Evolutionary conservation across 1,140 invertebrate species (phyloP).

Genomic region (Leptinotarsa undecemlineata): DNA sequence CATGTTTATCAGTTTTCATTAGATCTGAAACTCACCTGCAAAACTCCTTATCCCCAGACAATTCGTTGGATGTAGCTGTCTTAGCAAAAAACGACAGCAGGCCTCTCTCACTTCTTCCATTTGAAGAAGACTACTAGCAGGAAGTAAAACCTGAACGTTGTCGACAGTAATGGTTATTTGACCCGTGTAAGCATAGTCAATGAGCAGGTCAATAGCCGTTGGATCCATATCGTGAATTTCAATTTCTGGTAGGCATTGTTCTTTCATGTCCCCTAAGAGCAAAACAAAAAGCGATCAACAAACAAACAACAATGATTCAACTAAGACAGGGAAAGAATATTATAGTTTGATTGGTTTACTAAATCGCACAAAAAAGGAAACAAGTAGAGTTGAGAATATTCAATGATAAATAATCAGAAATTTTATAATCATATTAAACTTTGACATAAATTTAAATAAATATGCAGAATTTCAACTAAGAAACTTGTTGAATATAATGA

Average conservation of each 20-base stretch:
- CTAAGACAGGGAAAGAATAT: too few relatives aligned
- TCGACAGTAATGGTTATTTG: slow-evolving; percentile 77
- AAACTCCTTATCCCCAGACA: slow-evolving; percentile 78
- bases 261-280: slow-evolving; percentile 68
- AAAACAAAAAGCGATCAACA: not conserved
- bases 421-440: too few relatives aligned
- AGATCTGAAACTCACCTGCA: slow-evolving; percentile 56
- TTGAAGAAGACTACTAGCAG: slow-evolving; percentile 77
- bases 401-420: too few relatives aligned
- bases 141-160: slow-evolving; percentile 77
- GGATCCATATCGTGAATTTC: slow-evolving; percentile 68
- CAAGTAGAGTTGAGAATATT: too few relatives aligned
- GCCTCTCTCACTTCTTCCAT: slow-evolving; percentile 75
- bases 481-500: too few relatives aligned
- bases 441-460: too few relatives aligned
- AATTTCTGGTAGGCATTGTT: slow-evolving; percentile 64
- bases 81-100: slow-evolving; percentile 75
- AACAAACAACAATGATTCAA: not conserved
- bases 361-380: too few relatives aligned
- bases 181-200: slow-evolving; percentile 78
- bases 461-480: too few relatives aligned
- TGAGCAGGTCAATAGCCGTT: slow-evolving; percentile 64
- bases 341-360: too few relatives aligned
- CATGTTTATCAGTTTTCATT: not conserved
- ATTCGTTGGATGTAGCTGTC: slow-evolving; percentile 76